Conservation (phyloP, 2,888 invertebrate genomes). For the Aelia acuminata region DNA sequence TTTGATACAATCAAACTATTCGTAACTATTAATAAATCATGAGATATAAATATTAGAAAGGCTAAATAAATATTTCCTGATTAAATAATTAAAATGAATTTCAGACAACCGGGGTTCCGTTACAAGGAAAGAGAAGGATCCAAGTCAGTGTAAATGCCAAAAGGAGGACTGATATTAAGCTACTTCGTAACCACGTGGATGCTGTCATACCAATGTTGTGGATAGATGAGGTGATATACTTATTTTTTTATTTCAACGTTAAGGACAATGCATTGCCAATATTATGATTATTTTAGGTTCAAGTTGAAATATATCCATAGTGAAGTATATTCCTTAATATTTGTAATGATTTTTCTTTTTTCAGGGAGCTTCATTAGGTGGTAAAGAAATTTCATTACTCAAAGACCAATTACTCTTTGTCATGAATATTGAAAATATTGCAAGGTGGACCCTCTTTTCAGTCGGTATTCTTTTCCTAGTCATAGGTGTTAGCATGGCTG, state of each 20-base stretch:
- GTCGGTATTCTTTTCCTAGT: constrained; percentile 59
- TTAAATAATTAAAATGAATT: background rate
- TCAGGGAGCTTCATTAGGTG: constrained; percentile 57
- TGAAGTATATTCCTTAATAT: background rate
- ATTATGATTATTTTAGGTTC: too few relatives aligned
- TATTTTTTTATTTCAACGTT: background rate
- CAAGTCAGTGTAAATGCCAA: constrained; percentile 62
- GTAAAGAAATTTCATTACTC: constrained; percentile 59
- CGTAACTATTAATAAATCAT: too few relatives aligned
- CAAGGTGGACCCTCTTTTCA: constrained; percentile 61
- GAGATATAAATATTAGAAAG: background rate
- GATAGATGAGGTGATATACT: constrained; percentile 62
- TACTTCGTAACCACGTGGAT: constrained; percentile 52
- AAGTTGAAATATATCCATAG: background rate
- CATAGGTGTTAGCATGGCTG: constrained; percentile 60
- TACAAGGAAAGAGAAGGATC: constrained; percentile 61
- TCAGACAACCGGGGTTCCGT: constrained; percentile 63
- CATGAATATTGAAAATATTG: constrained; percentile 61
- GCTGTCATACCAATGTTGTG: constrained; percentile 62
- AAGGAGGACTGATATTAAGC: constrained; percentile 54
- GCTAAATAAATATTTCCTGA: background rate
- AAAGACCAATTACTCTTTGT: constrained; percentile 61
- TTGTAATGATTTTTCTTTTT: constrained; percentile 1
- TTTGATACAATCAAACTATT: too few relatives aligned
- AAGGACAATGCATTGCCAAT: too few relatives aligned